A percentile compares a stretch with the other conserved stretches of the same genome.
Conservation (phyloP, 2,113 vertebrate species). For the Pangasianodon hypophthalmus region DNA sequence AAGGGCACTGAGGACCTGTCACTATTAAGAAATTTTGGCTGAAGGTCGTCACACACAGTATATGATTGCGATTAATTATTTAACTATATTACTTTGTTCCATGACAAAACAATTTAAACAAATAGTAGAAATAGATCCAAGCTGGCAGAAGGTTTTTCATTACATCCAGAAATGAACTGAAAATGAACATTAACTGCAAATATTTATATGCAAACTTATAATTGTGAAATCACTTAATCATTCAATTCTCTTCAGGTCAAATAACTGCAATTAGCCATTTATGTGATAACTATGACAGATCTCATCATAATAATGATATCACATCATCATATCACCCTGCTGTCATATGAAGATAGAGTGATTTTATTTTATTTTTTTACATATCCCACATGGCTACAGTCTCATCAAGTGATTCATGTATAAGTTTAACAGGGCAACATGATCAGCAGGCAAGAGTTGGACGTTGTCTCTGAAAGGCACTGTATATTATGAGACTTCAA, state of each 20-base stretch:
- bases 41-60: background rate
- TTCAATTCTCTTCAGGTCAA: background rate
- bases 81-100: background rate
- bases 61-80: background rate
- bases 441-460: background rate
- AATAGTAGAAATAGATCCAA: background rate
- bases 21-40: background rate
- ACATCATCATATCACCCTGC: background rate
- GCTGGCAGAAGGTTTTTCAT: background rate
- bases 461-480: background rate
- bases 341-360: background rate
- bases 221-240: background rate
- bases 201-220: background rate
- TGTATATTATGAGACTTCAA: conserved; percentile 15
- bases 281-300: no score
- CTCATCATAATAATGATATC: no score
- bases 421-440: background rate
- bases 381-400: background rate
- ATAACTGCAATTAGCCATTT: background rate
- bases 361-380: background rate
- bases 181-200: background rate
- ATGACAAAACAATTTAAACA: background rate
- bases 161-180: background rate
- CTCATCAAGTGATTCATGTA: no score
- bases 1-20: background rate